Base-by-base conservation (phyloP, 64 coral and sea anemone species). In the Acropora yongei region DNA sequence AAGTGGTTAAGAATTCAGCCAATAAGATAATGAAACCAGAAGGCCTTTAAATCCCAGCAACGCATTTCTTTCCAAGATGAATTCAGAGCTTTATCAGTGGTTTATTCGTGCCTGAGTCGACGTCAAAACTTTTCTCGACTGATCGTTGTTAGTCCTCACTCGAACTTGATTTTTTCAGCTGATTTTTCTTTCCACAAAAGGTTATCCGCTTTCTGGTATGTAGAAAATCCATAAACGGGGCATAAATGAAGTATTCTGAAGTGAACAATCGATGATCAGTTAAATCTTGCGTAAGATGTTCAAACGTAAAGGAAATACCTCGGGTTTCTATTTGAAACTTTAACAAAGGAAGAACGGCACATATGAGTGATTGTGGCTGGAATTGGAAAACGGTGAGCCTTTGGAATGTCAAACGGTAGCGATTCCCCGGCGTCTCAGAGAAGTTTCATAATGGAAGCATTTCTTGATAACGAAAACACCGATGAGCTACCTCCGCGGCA, bases 371-470 rank as follows among this genome's bases (percentile, higher is more conserved):
- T 16, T 4, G 63, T 16, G 4, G 11, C 8, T 68, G 3, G 7
- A n/a, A 17, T 20, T 71, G 68, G 14, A 17, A 17, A 61, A 66
- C 58, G 11, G 5, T 16, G 13, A 43, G 5, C 20, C n/a, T 12
- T 5, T 11, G 20, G 13, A 85, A 85, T 85, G 82, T 65, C 14
- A 69, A 85, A 65, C 45, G 4, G 61, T 45, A 71, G 30, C 43
- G 44, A 45, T 72, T 85, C 82, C 5, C 82, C 82, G 2, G 8
- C 60, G 8, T 85, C 82, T 6, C 82, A 85, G 44, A 68, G 82
- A 85, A 85, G 82, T 44, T 69, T 85, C 9, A 85, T 65, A 85
- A 85, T 85, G 82, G 44, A 72, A 20, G 9, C 72, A 51, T 71
- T 84, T 67, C 47, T 47, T 58, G 72, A 78, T 14, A 12, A 10